Conservation (phyloP, 2,797 vertebrate species). For the Anomalospiza imberbis region DNA sequence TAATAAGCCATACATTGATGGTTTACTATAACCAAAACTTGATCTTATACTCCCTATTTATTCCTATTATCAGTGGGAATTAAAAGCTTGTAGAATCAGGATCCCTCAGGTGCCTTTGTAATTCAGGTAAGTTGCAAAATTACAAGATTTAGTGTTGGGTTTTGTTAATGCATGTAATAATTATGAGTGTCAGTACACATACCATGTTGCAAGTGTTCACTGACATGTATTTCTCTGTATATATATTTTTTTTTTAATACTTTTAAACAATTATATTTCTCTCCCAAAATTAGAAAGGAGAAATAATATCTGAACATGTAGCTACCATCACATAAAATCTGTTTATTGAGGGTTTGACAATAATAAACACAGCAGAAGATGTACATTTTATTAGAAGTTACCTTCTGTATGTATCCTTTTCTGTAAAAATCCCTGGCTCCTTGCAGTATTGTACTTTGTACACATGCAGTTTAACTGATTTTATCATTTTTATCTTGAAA, state of each 20-base stretch:
- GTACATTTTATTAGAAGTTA: not conserved
- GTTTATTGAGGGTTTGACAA: not conserved
- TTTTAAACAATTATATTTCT: not conserved
- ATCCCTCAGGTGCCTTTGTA: not conserved
- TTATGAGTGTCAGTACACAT: not conserved
- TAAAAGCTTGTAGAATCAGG: not conserved
- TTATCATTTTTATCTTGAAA: not conserved
- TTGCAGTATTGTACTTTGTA: not conserved
- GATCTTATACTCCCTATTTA: not conserved
- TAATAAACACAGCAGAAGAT: not conserved
- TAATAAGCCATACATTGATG: not conserved
- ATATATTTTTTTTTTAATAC: not conserved
- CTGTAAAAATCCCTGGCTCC: not conserved
- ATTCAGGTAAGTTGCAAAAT: not conserved
- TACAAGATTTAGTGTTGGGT: not conserved
- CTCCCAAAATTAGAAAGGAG: not conserved
- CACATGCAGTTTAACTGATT: not conserved
- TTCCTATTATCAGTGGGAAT: not conserved
- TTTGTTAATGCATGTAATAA: not conserved
- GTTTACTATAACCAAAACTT: not conserved
- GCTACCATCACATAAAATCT: not conserved
- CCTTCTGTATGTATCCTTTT: not conserved
- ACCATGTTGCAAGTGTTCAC: not conserved
- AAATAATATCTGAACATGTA: not conserved
- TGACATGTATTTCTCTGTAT: not conserved